A percentile compares a stretch with the other conserved stretches of the same genome.
phyloP scores from a whole-genome alignment of 2,113 vertebrate species.

The Sander vitreus region DNA sequence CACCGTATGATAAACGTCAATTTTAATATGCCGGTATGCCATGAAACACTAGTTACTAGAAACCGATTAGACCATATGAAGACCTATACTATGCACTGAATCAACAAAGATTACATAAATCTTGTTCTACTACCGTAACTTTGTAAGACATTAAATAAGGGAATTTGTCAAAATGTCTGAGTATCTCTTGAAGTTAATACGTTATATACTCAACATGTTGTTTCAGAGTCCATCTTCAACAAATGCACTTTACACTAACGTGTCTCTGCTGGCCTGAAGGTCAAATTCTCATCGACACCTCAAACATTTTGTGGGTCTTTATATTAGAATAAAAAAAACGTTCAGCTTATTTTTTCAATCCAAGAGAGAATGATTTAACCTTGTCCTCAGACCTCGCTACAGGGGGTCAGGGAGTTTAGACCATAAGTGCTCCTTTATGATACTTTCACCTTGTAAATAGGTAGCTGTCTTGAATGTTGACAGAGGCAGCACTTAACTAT shows the following conservation, averaged over 20 bases:
- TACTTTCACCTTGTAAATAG: conserved; percentile 54
- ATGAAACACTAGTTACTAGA: too few species aligned
- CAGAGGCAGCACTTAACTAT: conserved; percentile 49
- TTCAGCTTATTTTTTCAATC: neutral
- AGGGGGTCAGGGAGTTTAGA: neutral
- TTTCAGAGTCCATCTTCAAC: neutral
- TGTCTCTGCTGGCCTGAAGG: neutral
- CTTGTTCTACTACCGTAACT: too few species aligned
- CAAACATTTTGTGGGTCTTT: neutral
- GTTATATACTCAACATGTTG: neutral
- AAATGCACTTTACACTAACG: neutral
- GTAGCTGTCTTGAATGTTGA: conserved; percentile 74
- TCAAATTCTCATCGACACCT: neutral
- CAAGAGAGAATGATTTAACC: neutral
- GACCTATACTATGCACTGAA: neutral
- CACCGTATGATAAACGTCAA: too few species aligned
- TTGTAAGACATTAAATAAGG: too few species aligned
- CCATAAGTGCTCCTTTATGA: conserved; percentile 16
- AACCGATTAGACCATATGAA: too few species aligned
- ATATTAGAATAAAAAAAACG: neutral
- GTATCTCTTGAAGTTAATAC: neutral
- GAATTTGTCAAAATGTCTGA: neutral
- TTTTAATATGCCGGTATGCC: too few species aligned
- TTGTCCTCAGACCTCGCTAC: neutral
- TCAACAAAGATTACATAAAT: neutral